A percentile compares a stretch with the other conserved stretches of the same genome.
Evolutionary conservation across 2,113 vertebrate species (phyloP).

Genomic region (Anser brachyrhynchus): DNA sequence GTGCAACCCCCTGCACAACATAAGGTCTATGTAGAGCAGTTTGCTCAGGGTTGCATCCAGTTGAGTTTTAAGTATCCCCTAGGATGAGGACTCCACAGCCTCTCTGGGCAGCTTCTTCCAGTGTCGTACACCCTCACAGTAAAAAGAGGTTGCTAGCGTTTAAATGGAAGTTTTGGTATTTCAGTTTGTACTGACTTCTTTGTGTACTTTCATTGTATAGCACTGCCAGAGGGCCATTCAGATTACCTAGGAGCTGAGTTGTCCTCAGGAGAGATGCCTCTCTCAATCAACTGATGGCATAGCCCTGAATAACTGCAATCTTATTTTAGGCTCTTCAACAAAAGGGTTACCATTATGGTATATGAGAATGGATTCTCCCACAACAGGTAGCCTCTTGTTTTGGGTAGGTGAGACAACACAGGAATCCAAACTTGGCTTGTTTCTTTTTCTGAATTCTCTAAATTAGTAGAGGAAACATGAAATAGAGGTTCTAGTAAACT

Average conservation of each 20-base stretch:
- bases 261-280: neutral
- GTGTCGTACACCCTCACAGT: too few species aligned
- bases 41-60: neutral
- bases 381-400: neutral
- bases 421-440: neutral
- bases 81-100: neutral
- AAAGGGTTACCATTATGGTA: neutral
- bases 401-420: neutral
- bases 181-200: neutral
- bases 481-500: neutral
- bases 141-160: neutral
- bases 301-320: neutral
- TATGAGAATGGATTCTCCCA: neutral
- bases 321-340: neutral
- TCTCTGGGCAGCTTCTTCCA: neutral
- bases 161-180: neutral
- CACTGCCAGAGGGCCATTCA: neutral
- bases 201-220: neutral
- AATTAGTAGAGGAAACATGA: neutral
- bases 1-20: neutral
- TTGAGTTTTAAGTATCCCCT: neutral
- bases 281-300: neutral
- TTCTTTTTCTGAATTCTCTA: neutral
- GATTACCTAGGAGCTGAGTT: neutral
- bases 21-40: neutral